These are phyloP conservation scores for Salmo trutta DNA, from an alignment of 2,797 vertebrate genomes.

Conservation along the genomic window DNA sequence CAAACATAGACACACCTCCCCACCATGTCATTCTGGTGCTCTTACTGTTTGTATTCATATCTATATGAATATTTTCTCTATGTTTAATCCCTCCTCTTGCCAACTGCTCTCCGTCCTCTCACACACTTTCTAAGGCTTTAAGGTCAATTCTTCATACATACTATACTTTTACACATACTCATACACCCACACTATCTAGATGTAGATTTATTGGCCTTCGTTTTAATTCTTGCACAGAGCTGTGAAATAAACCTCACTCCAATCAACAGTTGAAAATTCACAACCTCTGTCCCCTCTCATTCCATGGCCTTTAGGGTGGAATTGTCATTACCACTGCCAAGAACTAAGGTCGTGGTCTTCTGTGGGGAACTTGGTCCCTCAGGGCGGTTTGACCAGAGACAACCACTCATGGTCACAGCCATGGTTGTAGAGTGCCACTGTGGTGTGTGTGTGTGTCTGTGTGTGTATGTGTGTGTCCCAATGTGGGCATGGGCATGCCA, in stretches of 20 bases:
- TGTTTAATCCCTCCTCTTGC: background rate
- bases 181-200: background rate
- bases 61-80: background rate
- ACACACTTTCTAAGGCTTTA: background rate
- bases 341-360: background rate
- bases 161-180: background rate
- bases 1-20: background rate
- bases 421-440: background rate
- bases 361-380: background rate
- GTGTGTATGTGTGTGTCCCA: background rate
- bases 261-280: background rate
- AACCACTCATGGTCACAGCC: background rate
- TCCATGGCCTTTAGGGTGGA: background rate
- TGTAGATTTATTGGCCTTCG: background rate
- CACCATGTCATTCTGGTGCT: background rate
- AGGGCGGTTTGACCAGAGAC: background rate
- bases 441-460: constrained; percentile 6
- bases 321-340: background rate
- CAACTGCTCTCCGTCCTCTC: background rate
- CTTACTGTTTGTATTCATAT: background rate
- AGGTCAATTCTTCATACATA: background rate
- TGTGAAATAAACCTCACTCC: background rate
- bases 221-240: too few relatives aligned
- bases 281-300: background rate
- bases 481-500: background rate